A percentile compares a stretch with the other conserved stretches of the same genome.
phyloP scores from a whole-genome alignment of 2,113 vertebrate genomes.

The Colius striatus region DNA sequence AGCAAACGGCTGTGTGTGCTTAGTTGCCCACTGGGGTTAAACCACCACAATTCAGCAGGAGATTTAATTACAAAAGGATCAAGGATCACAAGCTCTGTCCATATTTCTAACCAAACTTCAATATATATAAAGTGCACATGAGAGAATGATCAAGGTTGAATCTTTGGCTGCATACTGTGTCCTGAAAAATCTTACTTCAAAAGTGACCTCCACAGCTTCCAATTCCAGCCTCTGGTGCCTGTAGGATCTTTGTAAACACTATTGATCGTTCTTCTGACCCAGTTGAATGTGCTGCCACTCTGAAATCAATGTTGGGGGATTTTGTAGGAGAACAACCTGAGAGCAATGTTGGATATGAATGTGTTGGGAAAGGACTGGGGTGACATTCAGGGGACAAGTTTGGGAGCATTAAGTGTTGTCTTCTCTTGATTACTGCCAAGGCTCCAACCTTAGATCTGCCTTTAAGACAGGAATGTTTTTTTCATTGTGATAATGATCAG shows the following conservation, averaged over 20 bases:
- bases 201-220: not conserved
- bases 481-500: slow-evolving; percentile 22
- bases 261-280: not conserved
- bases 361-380: not conserved
- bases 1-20: not conserved
- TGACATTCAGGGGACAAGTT: not conserved
- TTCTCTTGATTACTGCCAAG: not conserved
- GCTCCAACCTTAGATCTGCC: slow-evolving; percentile 45
- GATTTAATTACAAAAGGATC: not conserved
- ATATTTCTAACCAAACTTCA: not conserved
- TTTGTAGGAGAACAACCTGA: not conserved
- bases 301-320: not conserved
- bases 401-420: not conserved
- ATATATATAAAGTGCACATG: accelerated
- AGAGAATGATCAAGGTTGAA: not conserved
- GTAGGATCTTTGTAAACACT: not conserved
- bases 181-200: not conserved
- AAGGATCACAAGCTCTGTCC: not conserved
- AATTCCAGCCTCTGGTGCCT: not conserved
- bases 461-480: slow-evolving; percentile 35
- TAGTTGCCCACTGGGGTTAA: not conserved
- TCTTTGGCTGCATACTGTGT: not conserved
- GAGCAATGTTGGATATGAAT: not conserved
- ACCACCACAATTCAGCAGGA: not conserved
- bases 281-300: not conserved